A percentile compares a stretch with the other conserved stretches of the same genome.
These are phyloP conservation scores for Drosophila percnosoma DNA, from an alignment of 2,888 invertebrate species.

Conservation along the genomic window DNA sequence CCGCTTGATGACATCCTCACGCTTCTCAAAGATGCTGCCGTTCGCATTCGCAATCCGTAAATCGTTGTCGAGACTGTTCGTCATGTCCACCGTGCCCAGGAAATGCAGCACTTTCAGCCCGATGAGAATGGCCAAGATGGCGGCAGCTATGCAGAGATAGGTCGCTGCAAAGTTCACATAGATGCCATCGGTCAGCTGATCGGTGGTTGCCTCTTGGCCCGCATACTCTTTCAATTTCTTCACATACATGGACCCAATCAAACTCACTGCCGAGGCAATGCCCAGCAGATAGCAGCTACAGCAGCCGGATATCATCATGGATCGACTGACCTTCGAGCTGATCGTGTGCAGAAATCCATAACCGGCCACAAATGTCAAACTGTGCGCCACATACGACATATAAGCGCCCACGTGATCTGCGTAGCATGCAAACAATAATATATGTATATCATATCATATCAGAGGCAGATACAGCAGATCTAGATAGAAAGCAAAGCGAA, in stretches of 20 bases:
- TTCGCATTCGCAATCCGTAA: constrained; percentile 81
- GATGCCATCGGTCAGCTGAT: constrained; percentile 70
- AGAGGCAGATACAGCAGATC: neutral
- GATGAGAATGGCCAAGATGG: constrained; percentile 66
- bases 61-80: constrained; percentile 80
- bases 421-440: neutral
- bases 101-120: constrained; percentile 74
- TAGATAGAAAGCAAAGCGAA: neutral
- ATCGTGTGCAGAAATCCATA: constrained; percentile 79
- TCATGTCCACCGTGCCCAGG: constrained; percentile 79
- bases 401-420: constrained; percentile 81
- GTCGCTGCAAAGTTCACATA: constrained; percentile 80
- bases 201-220: constrained; percentile 43
- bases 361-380: constrained; percentile 78
- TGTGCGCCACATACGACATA: constrained; percentile 81
- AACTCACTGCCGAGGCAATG: constrained; percentile 76
- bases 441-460: neutral
- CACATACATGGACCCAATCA: constrained; percentile 72
- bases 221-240: constrained; percentile 53
- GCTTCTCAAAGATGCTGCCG: constrained; percentile 80
- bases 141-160: constrained; percentile 70
- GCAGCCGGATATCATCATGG: constrained; percentile 74
- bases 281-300: constrained; percentile 81
- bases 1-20: constrained; percentile 77
- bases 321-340: constrained; percentile 73